Conservation (phyloP, 2,113 vertebrate genomes). For the Xiphorhynchus elegans region DNA sequence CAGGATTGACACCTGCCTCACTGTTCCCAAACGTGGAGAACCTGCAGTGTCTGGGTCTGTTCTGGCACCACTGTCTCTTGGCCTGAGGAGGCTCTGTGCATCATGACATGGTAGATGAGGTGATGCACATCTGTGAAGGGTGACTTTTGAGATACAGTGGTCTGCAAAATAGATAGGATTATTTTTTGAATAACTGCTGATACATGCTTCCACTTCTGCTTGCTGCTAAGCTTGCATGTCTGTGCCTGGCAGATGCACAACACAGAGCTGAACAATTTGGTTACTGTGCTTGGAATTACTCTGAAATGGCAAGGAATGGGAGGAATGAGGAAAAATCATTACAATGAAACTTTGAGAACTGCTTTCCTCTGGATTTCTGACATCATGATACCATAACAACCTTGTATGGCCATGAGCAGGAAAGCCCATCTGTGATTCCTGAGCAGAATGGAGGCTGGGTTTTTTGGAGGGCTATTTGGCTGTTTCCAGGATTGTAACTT, state of each 20-base stretch:
- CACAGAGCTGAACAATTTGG: background rate
- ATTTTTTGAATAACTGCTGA: background rate
- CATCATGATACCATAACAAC: background rate
- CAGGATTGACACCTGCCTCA: background rate
- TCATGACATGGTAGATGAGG: background rate
- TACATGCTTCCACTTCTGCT: background rate
- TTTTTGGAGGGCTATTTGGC: background rate
- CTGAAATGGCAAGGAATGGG: background rate
- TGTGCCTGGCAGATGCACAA: conserved; percentile 13
- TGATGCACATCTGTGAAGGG: background rate
- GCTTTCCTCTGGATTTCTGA: background rate
- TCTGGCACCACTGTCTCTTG: background rate
- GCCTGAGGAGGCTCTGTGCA: background rate
- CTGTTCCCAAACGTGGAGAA: background rate
- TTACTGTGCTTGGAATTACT: background rate
- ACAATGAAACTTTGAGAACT: background rate
- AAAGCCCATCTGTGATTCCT: background rate
- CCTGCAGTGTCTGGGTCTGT: background rate
- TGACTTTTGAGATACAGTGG: background rate
- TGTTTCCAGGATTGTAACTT: background rate
- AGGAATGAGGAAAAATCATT: background rate
- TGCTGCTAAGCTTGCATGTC: background rate
- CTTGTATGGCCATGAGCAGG: background rate
- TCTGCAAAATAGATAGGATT: background rate
- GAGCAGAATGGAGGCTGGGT: background rate